These are phyloP conservation scores for Paraescarpia echinospica DNA, from an alignment of 1,140 invertebrate genomes.

Conservation along the genomic window DNA sequence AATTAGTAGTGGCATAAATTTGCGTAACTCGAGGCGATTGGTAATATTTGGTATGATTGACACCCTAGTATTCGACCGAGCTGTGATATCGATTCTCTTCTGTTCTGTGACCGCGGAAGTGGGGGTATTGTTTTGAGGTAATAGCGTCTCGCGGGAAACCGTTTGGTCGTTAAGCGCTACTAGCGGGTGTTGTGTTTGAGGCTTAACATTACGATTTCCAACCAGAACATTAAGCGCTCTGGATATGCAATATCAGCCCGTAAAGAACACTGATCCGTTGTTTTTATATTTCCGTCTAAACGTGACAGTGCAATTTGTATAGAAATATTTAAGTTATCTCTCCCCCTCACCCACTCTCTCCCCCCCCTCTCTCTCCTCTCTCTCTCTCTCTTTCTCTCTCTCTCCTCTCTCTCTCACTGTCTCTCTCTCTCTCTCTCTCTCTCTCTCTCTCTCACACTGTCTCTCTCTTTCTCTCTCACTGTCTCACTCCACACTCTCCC, in stretches of 20 bases:
- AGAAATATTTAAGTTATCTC: too few species aligned
- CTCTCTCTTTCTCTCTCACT: too few species aligned
- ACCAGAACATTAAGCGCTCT: not conserved
- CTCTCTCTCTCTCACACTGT: too few species aligned
- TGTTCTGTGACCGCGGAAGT: not conserved
- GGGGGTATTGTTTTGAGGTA: not conserved
- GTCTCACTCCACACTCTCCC: too few species aligned
- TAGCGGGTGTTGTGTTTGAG: not conserved
- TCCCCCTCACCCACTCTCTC: too few species aligned
- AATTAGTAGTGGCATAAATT: not conserved
- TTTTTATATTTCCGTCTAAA: too few species aligned
- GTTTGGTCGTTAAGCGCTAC: not conserved
- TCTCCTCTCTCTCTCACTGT: too few species aligned
- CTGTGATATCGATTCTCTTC: not conserved
- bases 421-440: too few species aligned
- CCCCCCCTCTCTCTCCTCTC: too few species aligned
- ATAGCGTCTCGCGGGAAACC: not conserved
- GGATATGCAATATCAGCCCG: not conserved
- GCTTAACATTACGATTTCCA: not conserved
- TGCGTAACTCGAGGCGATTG: not conserved
- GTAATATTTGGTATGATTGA: not conserved
- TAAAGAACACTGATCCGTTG: too few species aligned
- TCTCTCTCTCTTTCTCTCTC: too few species aligned
- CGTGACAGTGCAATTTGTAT: too few species aligned
- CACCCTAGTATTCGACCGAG: not conserved